Base-by-base conservation (phyloP, 2,797 vertebrate genomes). In the Alcedo atthis region DNA sequence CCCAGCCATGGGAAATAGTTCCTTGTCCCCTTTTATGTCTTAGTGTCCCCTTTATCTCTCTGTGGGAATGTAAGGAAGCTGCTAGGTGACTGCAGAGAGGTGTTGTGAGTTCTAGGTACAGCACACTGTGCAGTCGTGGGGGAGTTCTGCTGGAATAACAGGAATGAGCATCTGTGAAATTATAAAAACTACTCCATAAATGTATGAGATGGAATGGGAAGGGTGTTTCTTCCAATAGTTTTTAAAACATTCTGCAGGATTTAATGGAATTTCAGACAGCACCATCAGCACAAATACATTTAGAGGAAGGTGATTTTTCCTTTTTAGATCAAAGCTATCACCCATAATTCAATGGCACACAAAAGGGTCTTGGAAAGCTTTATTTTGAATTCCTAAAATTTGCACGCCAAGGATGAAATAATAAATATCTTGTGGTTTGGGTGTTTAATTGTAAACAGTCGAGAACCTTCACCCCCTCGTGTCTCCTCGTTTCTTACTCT, bases 381-480 rank as follows among this genome's bases (percentile, higher is more conserved):
- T 83, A 1, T 12, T 87, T 67, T 81, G 53, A 53, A 79, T 81
- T 94, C 57, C 59, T 79, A 14, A 90, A 79, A 94, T 81, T 79
- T 92, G 26, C 57, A 6, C 0, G 26, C 74, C 67, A 63, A 75
- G 90, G 45, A 70, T 1, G 1, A 88, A 86, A 73, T 76, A 94
- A 87, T 43, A 70, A 89, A 66, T 93, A 71, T 61, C 18, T 92
- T 78, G 71, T 75, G 69, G 76, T 78, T 90, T 74, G 76, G 54
- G 76, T 85, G 66, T 85, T 66, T 78, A 81, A 74, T 46, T 90
- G 62, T 93, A 89, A 94, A 87, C 73, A 85, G 70, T 55, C 37
- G 62, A 48, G 86, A 90, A 62, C 89, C 92, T 90, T 84, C 64
- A 86, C 57, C 75, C 81, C 37, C 30, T 85, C 0, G 0, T 2